Evolutionary conservation across 2,888 invertebrate species (phyloP), one percentile per base, ranked within the genome.

Genomic region (Cephus runcator): DNA sequence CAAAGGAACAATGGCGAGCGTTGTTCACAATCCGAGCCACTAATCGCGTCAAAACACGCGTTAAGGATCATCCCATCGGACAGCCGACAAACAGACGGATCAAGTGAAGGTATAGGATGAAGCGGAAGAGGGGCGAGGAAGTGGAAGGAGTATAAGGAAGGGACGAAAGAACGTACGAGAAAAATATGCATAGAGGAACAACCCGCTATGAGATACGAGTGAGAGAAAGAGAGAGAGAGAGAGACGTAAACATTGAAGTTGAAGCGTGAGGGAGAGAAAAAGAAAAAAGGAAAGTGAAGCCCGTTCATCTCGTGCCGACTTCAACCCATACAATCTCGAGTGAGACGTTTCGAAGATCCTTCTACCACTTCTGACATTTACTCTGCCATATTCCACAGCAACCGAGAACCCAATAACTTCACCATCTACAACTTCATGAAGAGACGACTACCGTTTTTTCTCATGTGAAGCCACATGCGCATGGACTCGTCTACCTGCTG

Each of bases 31-130:
- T 81, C 79, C 80, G 81, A 79, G 81, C 83, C 82, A 83, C 87
- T 87, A 87, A 88, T 87, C 86, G 83, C 83, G 83, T 87, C 85
- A 87, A 88, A 87, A 86, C 86, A 85, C 85, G 84, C 86, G 85
- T 88, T 83, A 85, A 85, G 82, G 82, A 85, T 82, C 84, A 85
- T 80, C 80, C 82, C 78, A 80, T 80, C 81, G 40, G 76, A 68
- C 75, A 71, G 69, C 75, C 68, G 78, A 78, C 79, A 75, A 76
- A 81, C 76, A 77, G 69, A 77, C 75, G 77, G 73, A 36, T 35
- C 76, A 81, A 84, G 81, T 79, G 73, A 76, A 77, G 77, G 40
- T 79, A 76, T 73, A 79, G 73, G 78, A 76, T 69, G 31, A 69
- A 30, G 12, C 4, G 31, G 12, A 30, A 15, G 69, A 30, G 69